Conservation (phyloP, 1,140 invertebrate genomes). For the Hycleus phaleratus region DNA sequence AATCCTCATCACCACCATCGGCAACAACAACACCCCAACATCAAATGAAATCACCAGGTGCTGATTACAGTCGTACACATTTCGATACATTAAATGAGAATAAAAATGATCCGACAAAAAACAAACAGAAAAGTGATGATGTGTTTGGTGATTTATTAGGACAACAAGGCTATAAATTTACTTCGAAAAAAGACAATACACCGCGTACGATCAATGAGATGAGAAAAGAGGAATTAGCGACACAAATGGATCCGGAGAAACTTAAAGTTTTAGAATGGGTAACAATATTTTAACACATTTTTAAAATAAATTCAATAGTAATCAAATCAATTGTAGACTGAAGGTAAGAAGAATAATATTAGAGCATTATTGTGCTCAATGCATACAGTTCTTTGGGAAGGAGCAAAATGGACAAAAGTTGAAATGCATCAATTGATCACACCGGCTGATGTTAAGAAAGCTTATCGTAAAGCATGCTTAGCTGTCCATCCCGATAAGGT, state of each 20-base stretch:
- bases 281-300: conserved; percentile 15
- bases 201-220: conserved; percentile 89
- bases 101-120: conserved; percentile 42
- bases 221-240: conserved; percentile 78
- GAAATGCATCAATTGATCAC: conserved; percentile 92
- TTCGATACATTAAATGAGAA: conserved; percentile 51
- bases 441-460: conserved; percentile 88
- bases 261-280: conserved; percentile 74
- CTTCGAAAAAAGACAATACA: conserved; percentile 63
- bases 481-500: conserved; percentile 99
- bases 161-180: conserved; percentile 79
- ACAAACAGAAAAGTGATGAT: conserved; percentile 51
- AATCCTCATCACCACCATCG: too few relatives aligned
- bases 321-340: conserved; percentile 53
- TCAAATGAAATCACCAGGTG: conserved; percentile 30
- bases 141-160: conserved; percentile 88
- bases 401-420: conserved; percentile 83
- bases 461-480: conserved; percentile 90
- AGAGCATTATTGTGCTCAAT: conserved; percentile 89
- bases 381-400: conserved; percentile 90
- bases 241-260: conserved; percentile 87
- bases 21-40: conserved; percentile 36
- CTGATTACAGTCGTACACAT: conserved; percentile 57
- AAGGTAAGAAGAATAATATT: conserved; percentile 95
- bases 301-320: background rate